Base-by-base conservation (phyloP, 2,797 vertebrate genomes). In the Pseudomugil gertrudae region DNA sequence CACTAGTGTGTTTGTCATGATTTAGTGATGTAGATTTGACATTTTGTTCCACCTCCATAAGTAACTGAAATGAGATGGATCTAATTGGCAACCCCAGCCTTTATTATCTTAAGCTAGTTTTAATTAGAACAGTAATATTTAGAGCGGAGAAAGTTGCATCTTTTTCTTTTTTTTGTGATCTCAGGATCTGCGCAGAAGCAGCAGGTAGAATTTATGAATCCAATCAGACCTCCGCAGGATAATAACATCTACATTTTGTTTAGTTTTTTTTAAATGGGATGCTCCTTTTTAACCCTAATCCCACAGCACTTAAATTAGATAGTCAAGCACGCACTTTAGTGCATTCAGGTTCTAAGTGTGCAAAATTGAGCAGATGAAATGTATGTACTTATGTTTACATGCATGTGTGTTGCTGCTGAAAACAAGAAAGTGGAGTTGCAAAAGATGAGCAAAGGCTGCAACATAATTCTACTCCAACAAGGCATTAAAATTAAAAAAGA, bases 311-410 rank as follows among this genome's bases (percentile, higher is more conserved):
- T 93, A 91, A n/a, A 87, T 87, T 86, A 89, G 83, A 81, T 85
- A 88, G 90, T 86, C 75, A 74, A 90, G 91, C 85, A 85, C 81
- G 90, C 91, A 91, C 92, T 93, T 92, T 92, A 91, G 88, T 91
- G 89, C 90, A 84, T 90, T 90, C 89, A 90, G 88, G 85, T 90
- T 90, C 88, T 88, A 89, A 90, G 79, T 92, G 89, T 90, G 90
- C 85, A 88, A 80, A 86, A 69, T 82, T 55, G 86, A 89, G 88
- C 89, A 91, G 82, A 87, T 88, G 84, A 89, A 89, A 88, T 90
- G 91, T 92, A 90, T 92, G 90, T 91, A 89, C 86, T 78, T 87
- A 71, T 90, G 88, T 92, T 92, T 92, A 92, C 90, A 93, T 91
- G 88, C 90, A 89, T 88, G 86, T 87, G 87, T 91, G 85, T 89